Percentiles rank a stretch among this genome's conserved stretches.
These are phyloP conservation scores for Phrynocephalus versicolor DNA, from an alignment of 2,113 vertebrate genomes.

Conservation along the genomic window DNA sequence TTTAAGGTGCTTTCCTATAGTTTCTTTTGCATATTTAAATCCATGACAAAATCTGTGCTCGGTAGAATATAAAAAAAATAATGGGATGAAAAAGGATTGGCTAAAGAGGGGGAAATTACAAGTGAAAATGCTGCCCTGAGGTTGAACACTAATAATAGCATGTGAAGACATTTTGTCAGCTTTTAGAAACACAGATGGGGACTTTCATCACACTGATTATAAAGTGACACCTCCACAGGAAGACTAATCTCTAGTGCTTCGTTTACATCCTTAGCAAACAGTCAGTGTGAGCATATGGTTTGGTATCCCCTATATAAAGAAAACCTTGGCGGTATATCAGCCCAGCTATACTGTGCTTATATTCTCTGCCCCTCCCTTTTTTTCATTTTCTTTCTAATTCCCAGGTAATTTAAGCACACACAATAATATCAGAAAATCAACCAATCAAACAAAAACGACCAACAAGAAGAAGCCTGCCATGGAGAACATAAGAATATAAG, in stretches of 20 bases:
- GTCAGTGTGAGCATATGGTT: not conserved
- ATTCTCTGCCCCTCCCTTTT: not conserved
- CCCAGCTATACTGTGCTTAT: not conserved
- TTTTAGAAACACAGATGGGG: conserved; percentile 18
- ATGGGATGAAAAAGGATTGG: conserved; percentile 30
- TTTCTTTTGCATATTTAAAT: conserved; percentile 20
- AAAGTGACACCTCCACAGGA: conserved; percentile 15
- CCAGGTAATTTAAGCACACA: too few relatives aligned
- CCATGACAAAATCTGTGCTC: conserved; percentile 46
- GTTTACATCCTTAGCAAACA: conserved; percentile 37
- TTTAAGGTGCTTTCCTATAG: conserved; percentile 8
- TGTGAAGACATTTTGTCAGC: conserved; percentile 22
- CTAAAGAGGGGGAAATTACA: conserved; percentile 18
- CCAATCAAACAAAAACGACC: too few relatives aligned
- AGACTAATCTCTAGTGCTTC: conserved; percentile 6
- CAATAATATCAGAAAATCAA: too few relatives aligned
- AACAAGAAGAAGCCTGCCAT: too few relatives aligned
- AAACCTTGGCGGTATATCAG: conserved; percentile 9
- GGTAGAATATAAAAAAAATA: conserved; percentile 35
- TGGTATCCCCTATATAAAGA: conserved; percentile 3
- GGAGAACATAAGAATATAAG: too few relatives aligned
- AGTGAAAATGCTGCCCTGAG: not conserved
- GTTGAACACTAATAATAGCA: conserved; percentile 16
- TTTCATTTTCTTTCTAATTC: too few relatives aligned
- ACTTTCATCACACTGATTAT: conserved; percentile 37